phyloP scores from a whole-genome alignment of 1,140 invertebrate species.

The Nylanderia fulva region DNA sequence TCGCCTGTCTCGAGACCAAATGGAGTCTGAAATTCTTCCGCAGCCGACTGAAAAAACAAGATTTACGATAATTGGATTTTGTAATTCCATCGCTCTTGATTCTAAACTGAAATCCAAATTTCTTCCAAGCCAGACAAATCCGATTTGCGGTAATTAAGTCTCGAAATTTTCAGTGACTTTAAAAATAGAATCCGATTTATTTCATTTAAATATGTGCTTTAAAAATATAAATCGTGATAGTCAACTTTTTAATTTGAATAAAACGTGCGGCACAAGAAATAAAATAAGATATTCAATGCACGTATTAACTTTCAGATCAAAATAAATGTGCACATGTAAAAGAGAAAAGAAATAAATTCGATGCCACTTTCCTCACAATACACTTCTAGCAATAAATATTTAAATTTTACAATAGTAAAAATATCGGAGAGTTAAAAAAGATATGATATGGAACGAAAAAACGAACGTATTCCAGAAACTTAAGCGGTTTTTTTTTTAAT shows the following conservation, averaged over 20 bases:
- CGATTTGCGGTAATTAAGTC: constrained; percentile 48
- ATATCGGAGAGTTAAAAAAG: neutral
- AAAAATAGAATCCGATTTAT: constrained; percentile 3
- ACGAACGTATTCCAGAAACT: neutral
- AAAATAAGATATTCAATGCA: neutral
- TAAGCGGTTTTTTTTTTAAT: neutral
- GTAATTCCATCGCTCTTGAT: constrained; percentile 42
- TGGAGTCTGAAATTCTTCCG: constrained; percentile 59
- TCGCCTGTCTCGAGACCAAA: constrained; percentile 56
- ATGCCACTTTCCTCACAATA: neutral
- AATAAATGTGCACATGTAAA: neutral
- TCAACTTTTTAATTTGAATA: neutral
- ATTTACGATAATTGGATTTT: constrained; percentile 61
- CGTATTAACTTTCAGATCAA: neutral
- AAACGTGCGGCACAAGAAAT: neutral
- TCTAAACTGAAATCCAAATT: constrained; percentile 52
- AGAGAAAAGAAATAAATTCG: neutral
- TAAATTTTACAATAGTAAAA: neutral
- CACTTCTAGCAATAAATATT: neutral
- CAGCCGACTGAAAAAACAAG: constrained; percentile 53
- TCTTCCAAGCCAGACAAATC: neutral
- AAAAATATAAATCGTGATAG: neutral
- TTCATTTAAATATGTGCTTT: neutral
- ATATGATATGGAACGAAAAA: neutral
- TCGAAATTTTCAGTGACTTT: neutral